Conservation (phyloP, 2,888 invertebrate species). For the Acronicta psi region DNA sequence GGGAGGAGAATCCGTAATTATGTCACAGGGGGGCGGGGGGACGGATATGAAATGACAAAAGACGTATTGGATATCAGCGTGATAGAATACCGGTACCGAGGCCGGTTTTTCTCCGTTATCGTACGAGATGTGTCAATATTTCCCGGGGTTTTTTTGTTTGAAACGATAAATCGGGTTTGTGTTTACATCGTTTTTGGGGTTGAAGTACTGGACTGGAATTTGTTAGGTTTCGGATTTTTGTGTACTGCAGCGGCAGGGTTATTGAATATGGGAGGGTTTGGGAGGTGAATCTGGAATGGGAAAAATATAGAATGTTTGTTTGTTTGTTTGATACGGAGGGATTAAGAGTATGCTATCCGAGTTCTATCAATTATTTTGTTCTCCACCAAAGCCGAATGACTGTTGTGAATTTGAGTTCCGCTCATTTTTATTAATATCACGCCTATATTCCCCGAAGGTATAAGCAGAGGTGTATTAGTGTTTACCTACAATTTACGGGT, state of each 20-base stretch:
- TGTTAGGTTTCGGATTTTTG: constrained; percentile 17
- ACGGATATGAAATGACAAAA: constrained; percentile 79
- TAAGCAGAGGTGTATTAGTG: no score
- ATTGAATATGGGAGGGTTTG: constrained; percentile 17
- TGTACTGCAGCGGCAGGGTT: constrained; percentile 21
- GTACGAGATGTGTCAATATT: constrained; percentile 55
- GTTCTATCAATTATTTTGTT: no score
- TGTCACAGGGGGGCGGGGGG: constrained; percentile 61
- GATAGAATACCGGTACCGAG: constrained; percentile 58
- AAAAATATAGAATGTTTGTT: not conserved
- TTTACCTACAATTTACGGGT: no score
- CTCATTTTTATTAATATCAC: no score
- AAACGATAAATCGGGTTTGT: constrained; percentile 51
- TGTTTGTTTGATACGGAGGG: no score
- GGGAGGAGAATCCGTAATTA: constrained; percentile 71
- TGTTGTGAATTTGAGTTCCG: no score
- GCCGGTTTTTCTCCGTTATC: constrained; percentile 47
- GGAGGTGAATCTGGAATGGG: no score
- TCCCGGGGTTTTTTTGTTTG: constrained; percentile 44
- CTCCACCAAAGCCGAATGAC: no score
- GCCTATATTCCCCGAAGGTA: no score
- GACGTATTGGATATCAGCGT: constrained; percentile 70
- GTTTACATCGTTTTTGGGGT: constrained; percentile 45
- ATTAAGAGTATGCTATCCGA: not conserved
- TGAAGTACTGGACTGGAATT: constrained; percentile 32